Evolutionary conservation across 1,140 invertebrate species (phyloP).

Genomic region (Eupristina koningsbergeri): DNA sequence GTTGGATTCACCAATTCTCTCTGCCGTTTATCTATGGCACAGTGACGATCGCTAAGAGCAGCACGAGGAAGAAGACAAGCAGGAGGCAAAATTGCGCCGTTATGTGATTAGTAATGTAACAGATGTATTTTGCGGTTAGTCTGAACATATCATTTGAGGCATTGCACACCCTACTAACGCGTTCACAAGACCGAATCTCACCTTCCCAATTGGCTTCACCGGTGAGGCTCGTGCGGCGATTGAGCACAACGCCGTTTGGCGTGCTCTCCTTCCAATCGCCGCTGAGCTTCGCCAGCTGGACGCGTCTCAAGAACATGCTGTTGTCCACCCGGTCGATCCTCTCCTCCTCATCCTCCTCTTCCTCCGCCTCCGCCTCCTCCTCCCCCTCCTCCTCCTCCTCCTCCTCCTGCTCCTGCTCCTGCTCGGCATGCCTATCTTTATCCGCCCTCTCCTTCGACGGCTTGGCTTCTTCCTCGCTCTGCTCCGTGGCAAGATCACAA

Average conservation of each 20-base stretch:
- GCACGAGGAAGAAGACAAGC: conserved; percentile 58
- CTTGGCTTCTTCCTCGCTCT: background rate
- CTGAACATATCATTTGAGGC: conserved; percentile 51
- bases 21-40: conserved; percentile 47
- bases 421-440: background rate
- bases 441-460: background rate
- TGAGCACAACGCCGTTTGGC: background rate
- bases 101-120: conserved; percentile 59
- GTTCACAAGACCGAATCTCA: conserved; percentile 55
- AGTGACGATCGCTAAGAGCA: conserved; percentile 57
- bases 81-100: conserved; percentile 56
- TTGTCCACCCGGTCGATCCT: conserved; percentile 22
- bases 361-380: background rate
- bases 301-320: conserved; percentile 23
- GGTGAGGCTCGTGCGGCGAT: conserved; percentile 37
- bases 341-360: conserved; percentile 26
- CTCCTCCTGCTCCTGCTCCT: background rate
- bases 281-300: conserved; percentile 29
- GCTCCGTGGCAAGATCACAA: conserved; percentile 2
- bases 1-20: conserved; percentile 17
- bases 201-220: conserved; percentile 53
- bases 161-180: conserved; percentile 50
- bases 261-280: conserved; percentile 43
- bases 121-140: conserved; percentile 56
- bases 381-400: background rate